A percentile compares a stretch with the other conserved stretches of the same genome.
These are phyloP conservation scores for Calypte anna DNA, from an alignment of 2,113 vertebrate genomes.

Conservation along the genomic window DNA sequence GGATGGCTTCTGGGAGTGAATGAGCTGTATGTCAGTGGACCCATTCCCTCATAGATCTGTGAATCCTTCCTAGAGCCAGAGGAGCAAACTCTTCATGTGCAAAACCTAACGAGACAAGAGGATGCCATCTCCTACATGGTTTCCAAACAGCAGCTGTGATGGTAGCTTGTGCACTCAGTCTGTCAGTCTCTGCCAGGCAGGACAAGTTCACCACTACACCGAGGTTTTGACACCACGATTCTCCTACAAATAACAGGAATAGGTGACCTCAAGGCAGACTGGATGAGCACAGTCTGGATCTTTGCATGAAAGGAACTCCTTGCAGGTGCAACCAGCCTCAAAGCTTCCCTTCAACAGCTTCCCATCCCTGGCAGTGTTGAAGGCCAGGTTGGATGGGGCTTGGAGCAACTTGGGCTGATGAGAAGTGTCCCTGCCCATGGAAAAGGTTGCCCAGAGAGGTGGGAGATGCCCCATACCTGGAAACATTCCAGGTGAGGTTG, in stretches of 20 bases:
- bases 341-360: not conserved
- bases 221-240: rapidly evolving
- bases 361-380: no score
- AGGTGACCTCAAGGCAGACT: not conserved
- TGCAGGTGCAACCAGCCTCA: not conserved
- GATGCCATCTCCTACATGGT: no score
- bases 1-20: not conserved
- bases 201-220: no score
- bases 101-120: not conserved
- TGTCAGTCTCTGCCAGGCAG: not conserved
- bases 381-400: no score
- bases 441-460: no score
- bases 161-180: rapidly evolving
- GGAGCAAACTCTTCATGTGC: not conserved
- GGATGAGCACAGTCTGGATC: not conserved
- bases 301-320: not conserved
- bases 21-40: not conserved
- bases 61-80: not conserved
- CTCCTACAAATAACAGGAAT: rapidly evolving
- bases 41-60: not conserved
- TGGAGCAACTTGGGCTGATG: no score
- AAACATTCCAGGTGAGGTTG: no score
- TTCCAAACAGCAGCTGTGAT: not conserved
- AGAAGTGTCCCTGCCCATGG: no score
- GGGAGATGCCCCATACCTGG: no score